A percentile compares a stretch with the other conserved stretches of the same genome.
Evolutionary conservation across 2,888 invertebrate species (phyloP).

Genomic region (Drosophila subsilvestris): DNA sequence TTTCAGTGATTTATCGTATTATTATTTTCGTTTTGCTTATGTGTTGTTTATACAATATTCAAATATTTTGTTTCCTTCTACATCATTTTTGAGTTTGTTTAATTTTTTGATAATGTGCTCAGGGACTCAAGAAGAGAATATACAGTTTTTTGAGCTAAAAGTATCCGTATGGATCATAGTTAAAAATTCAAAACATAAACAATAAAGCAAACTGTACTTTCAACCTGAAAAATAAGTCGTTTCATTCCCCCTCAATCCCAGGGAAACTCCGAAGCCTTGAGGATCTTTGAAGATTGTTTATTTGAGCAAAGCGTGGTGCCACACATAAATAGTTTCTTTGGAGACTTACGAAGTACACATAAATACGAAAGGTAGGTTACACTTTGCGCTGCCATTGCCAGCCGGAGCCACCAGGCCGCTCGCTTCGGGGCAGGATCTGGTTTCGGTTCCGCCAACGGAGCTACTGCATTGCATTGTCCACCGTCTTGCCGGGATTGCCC

Average conservation of each 20-base stretch:
- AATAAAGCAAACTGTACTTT: conserved; percentile 56
- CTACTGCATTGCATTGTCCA: conserved; percentile 42
- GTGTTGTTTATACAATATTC: too few species aligned
- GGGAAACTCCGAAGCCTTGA: conserved; percentile 32
- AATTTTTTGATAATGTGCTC: conserved; percentile 8
- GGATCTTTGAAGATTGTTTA: conserved; percentile 67
- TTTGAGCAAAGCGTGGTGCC: conserved; percentile 57
- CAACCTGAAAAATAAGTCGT: conserved; percentile 14
- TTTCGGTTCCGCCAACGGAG: conserved; percentile 5
- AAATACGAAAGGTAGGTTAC: conserved; percentile 64
- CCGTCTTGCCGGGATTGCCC: conserved; percentile 29
- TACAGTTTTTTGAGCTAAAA: conserved; percentile 17
- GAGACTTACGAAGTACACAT: conserved; percentile 62
- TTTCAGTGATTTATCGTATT: background rate
- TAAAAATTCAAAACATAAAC: conserved; percentile 7
- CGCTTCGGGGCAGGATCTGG: conserved; percentile 10
- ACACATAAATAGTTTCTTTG: conserved; percentile 48
- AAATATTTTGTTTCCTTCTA: background rate
- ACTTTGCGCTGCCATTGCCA: conserved; percentile 49
- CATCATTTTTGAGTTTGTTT: too few species aligned
- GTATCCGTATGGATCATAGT: conserved; percentile 10
- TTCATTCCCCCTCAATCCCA: background rate
- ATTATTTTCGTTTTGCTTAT: background rate
- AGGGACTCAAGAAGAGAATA: conserved; percentile 30
- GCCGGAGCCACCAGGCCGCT: conserved; percentile 8